phyloP scores from a whole-genome alignment of 1,140 invertebrate genomes.

The Dendrolimus punctatus region DNA sequence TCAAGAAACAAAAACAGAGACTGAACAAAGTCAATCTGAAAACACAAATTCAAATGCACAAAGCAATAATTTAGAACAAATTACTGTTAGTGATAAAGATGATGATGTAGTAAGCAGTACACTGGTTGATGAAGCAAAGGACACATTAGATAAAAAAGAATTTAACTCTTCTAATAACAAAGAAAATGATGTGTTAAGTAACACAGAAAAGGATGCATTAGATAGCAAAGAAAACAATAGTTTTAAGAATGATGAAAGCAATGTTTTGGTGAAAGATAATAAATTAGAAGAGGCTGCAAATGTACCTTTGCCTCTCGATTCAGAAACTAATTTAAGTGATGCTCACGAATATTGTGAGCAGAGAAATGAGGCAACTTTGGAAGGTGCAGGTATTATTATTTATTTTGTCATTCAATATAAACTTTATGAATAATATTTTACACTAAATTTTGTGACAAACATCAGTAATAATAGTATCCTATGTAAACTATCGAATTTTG shows the following conservation, averaged over 20 bases:
- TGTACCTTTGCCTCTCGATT: not conserved
- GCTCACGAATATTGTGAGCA: not conserved
- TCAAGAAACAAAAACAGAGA: not conserved
- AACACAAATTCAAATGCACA: too few relatives aligned
- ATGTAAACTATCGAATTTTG: too few relatives aligned
- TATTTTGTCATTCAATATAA: not conserved
- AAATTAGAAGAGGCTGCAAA: not conserved
- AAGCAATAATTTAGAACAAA: not conserved
- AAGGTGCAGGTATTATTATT: not conserved
- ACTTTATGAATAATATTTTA: too few relatives aligned
- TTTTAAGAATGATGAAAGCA: not conserved
- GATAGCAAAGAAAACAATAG: not conserved
- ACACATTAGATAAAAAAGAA: too few relatives aligned
- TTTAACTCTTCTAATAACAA: too few relatives aligned
- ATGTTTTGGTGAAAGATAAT: too few relatives aligned
- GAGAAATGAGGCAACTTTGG: not conserved
- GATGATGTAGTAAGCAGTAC: not conserved
- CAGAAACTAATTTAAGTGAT: constrained; percentile 2
- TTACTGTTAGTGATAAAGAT: not conserved
- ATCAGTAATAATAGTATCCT: too few relatives aligned
- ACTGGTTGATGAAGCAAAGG: constrained; percentile 1
- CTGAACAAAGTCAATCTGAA: too few relatives aligned
- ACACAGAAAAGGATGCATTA: too few relatives aligned
- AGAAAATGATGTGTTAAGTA: too few relatives aligned
- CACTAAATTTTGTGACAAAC: too few relatives aligned